These are phyloP conservation scores for Blastobasis lacticolella DNA, from an alignment of 2,888 invertebrate species.

Conservation along the genomic window DNA sequence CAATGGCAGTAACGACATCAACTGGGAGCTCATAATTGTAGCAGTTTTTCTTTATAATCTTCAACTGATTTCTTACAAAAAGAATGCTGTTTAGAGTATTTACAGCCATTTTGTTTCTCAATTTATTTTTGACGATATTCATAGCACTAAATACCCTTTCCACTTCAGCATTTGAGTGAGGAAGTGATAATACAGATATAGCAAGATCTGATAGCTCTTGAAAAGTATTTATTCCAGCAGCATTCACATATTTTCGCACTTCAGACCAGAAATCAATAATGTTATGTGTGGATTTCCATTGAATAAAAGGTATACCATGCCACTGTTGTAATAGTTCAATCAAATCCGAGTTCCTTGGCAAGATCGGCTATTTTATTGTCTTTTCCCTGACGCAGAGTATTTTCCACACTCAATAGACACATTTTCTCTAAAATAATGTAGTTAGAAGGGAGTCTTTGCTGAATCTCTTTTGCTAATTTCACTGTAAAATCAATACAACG, in stretches of 20 bases:
- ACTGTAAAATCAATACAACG: background rate
- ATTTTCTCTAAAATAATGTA: background rate
- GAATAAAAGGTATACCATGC: constrained; percentile 6
- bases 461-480: background rate
- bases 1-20: constrained; percentile 5
- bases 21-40: constrained; percentile 12
- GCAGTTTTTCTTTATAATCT: constrained; percentile 9
- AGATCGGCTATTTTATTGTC: background rate
- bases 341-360: background rate
- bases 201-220: constrained; percentile 12
- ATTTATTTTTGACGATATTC: constrained; percentile 18
- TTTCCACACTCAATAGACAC: background rate
- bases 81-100: constrained; percentile 12
- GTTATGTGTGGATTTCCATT: background rate
- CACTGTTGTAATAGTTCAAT: constrained; percentile 11
- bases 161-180: constrained; percentile 19
- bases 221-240: constrained; percentile 9
- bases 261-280: background rate
- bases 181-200: constrained; percentile 12
- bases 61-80: constrained; percentile 9
- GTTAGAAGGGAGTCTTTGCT: background rate
- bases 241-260: constrained; percentile 10
- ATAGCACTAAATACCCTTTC: constrained; percentile 18
- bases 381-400: background rate
- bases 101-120: constrained; percentile 13